Conservation (phyloP, 2,113 vertebrate genomes). For the Mormyrus iriodes region DNA sequence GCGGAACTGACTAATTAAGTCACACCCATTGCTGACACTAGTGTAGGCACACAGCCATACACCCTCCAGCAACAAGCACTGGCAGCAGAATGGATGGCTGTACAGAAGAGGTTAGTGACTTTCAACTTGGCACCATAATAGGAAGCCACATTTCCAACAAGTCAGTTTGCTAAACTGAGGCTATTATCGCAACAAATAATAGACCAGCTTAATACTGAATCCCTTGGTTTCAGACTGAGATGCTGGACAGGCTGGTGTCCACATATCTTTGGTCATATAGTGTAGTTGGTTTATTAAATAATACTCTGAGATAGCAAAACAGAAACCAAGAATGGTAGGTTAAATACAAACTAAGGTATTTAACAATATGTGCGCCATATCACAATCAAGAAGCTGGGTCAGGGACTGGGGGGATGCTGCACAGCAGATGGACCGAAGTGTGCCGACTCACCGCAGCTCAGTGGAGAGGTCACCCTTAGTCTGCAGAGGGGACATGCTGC, state of each 20-base stretch:
- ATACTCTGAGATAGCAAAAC: not conserved
- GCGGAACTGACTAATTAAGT: not conserved
- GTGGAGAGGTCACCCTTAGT: not conserved
- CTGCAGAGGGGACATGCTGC: not conserved
- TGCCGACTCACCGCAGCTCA: not conserved
- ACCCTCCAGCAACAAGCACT: not conserved
- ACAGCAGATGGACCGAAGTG: not conserved
- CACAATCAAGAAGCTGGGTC: not conserved
- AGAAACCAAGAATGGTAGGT: not conserved
- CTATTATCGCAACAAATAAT: not conserved
- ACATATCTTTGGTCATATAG: not conserved
- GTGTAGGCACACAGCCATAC: not conserved
- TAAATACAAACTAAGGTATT: not conserved
- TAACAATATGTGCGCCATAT: not conserved
- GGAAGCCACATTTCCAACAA: not conserved
- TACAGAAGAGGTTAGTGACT: not conserved
- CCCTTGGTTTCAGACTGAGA: not conserved
- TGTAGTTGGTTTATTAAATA: not conserved
- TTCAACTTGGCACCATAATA: not conserved
- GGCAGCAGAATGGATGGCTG: not conserved
- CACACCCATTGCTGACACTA: not conserved
- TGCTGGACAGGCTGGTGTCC: not conserved
- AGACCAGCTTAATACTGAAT: not conserved
- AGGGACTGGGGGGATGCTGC: not conserved
- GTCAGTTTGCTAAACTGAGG: not conserved